Evolutionary conservation across 1,140 invertebrate genomes (phyloP).

Genomic region (Dendrolimus punctatus): DNA sequence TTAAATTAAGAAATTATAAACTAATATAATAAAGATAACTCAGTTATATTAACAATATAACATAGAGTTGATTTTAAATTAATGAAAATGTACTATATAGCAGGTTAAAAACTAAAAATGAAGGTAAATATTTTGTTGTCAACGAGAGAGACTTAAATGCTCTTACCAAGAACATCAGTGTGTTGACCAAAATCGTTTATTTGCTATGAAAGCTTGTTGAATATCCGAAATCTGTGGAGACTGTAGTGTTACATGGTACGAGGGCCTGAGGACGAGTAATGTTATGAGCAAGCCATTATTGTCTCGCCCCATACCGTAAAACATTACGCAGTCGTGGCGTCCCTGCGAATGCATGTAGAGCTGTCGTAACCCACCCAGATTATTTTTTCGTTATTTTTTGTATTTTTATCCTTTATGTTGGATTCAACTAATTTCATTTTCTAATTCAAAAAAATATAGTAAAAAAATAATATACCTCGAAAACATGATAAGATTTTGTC

Average conservation of each 20-base stretch:
- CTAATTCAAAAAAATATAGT: conserved; percentile 2
- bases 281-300: conserved; percentile 72
- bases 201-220: conserved; percentile 3
- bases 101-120: too few relatives aligned
- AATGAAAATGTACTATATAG: too few relatives aligned
- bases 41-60: too few relatives aligned
- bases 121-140: conserved; percentile 31
- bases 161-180: conserved; percentile 23
- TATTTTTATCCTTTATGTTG: too few relatives aligned
- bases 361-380: conserved; percentile 35
- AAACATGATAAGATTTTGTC: too few relatives aligned
- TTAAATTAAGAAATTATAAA: too few relatives aligned
- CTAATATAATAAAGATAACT: too few relatives aligned
- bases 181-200: too few relatives aligned
- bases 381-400: conserved; percentile 7
- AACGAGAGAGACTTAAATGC: conserved; percentile 28
- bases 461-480: too few relatives aligned
- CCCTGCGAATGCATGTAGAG: conserved; percentile 41
- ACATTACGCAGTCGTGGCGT: conserved; percentile 63
- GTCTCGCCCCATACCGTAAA: conserved; percentile 71
- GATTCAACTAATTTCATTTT: too few relatives aligned
- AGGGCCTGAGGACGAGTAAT: conserved; percentile 63
- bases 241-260: conserved; percentile 45
- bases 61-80: too few relatives aligned
- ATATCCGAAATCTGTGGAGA: conserved; percentile 31